Base-by-base conservation (phyloP, 2,888 invertebrate species). In the Homarus gammarus region DNA sequence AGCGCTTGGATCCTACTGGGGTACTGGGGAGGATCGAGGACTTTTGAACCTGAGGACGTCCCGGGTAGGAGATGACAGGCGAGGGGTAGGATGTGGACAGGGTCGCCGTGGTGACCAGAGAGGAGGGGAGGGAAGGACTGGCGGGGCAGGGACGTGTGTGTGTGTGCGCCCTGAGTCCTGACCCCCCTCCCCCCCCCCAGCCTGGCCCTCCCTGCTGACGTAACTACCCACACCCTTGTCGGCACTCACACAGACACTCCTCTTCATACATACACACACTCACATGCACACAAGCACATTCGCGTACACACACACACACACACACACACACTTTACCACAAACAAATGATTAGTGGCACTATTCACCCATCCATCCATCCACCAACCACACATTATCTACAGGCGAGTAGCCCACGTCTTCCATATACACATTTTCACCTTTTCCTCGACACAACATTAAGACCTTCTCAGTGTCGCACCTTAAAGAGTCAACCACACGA, bases 141-240 rank as follows among this genome's bases (percentile, higher is more conserved):
- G 64, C 27, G 64, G 22, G 64, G 27, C 5, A 64, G 5, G 31
- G 64, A 22, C 27, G 27, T 27, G n/a, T 64, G 56, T 56, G 56
- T 56, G 56, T 56, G 56, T 56, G 56, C 33, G 61, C 70, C 27
- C 5, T 33, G 68, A 44, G 22, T 27, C 51, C 64, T 51, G n/a
- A 2, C n/a, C 70, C 72, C 83, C 51, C 31, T 36, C 72, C 83
- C 75, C 44, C 44, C 44, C 31, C 49, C 75, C 38, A n/a, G 18
- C 27, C 75, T 79, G 79, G 79, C 79, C 61, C 79, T 61, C 33
- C 27, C 61, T 31, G 33, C 15, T 79, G 79, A 79, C 79, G 79
- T 79, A 61, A 79, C 79, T 61, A 78, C 51, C 78, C 51, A 78
- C 33, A 33, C 40, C 31, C 33, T 31, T 18, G 0, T 18, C 6